Evolutionary conservation across 1,140 invertebrate genomes (phyloP).

Genomic region (Mizuhopecten yessoensis): DNA sequence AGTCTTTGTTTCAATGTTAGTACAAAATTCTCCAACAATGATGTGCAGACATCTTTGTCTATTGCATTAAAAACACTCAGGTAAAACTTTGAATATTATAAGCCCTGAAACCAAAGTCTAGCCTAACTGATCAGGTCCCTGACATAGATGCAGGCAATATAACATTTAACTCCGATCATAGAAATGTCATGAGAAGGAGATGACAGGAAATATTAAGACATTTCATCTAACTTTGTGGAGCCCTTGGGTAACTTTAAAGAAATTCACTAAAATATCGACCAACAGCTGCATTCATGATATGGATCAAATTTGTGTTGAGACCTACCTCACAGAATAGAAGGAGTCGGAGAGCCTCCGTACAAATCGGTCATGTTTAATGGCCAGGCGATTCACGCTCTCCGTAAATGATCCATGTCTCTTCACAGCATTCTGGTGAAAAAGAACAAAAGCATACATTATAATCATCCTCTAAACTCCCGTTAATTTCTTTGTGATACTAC

Average conservation of each 20-base stretch:
- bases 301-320: not conserved
- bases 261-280: not conserved
- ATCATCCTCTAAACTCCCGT: no score
- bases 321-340: slow-evolving; percentile 56
- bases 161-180: not conserved
- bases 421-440: slow-evolving; percentile 58
- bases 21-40: no score
- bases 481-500: not conserved
- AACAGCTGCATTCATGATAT: not conserved
- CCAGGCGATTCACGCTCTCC: slow-evolving; percentile 57
- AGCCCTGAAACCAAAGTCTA: not conserved
- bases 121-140: not conserved
- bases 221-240: not conserved
- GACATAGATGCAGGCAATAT: no score
- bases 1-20: no score
- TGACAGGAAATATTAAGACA: not conserved
- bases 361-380: slow-evolving; percentile 63
- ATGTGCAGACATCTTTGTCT: not conserved
- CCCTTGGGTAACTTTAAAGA: not conserved
- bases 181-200: not conserved
- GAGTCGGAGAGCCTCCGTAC: slow-evolving; percentile 62
- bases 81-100: not conserved
- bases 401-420: slow-evolving; percentile 61
- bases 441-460: slow-evolving; percentile 9
- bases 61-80: no score